Conservation (phyloP, 2,888 invertebrate species). For the Drosophila atroscutellata region DNA sequence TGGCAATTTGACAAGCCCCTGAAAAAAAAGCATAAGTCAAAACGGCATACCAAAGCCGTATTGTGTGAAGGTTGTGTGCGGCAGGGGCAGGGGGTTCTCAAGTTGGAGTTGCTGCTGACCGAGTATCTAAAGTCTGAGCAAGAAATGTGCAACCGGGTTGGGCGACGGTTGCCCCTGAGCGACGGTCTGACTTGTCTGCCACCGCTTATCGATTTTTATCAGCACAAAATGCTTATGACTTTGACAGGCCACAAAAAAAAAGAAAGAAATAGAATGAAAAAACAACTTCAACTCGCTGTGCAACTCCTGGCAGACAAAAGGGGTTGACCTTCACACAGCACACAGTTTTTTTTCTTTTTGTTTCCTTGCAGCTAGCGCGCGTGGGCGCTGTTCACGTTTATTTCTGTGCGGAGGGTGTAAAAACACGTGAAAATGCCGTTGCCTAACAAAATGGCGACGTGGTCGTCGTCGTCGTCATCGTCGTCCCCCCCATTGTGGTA, state of each 20-base stretch:
- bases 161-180: conserved; percentile 49
- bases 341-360: conserved; percentile 14
- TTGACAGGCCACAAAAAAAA: conserved; percentile 55
- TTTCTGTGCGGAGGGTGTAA: background rate
- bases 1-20: conserved; percentile 69
- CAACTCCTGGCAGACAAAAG: conserved; percentile 58
- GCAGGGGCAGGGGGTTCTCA: background rate
- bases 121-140: conserved; percentile 37
- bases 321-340: conserved; percentile 73
- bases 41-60: conserved; percentile 46
- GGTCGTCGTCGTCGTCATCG: background rate
- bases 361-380: conserved; percentile 2
- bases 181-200: conserved; percentile 45
- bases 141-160: conserved; percentile 47
- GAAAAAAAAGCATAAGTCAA: conserved; percentile 33
- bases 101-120: conserved; percentile 44
- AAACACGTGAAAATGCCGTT: conserved; percentile 46
- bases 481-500: conserved; percentile 35
- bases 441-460: conserved; percentile 62
- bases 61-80: background rate
- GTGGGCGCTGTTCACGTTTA: conserved; percentile 7
- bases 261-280: background rate
- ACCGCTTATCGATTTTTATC: conserved; percentile 73
- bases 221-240: conserved; percentile 61
- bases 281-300: conserved; percentile 30